Evolutionary conservation across 2,113 vertebrate genomes (phyloP), one percentile per base, ranked within the genome.

Genomic region (Nothobranchius kuhntae): DNA sequence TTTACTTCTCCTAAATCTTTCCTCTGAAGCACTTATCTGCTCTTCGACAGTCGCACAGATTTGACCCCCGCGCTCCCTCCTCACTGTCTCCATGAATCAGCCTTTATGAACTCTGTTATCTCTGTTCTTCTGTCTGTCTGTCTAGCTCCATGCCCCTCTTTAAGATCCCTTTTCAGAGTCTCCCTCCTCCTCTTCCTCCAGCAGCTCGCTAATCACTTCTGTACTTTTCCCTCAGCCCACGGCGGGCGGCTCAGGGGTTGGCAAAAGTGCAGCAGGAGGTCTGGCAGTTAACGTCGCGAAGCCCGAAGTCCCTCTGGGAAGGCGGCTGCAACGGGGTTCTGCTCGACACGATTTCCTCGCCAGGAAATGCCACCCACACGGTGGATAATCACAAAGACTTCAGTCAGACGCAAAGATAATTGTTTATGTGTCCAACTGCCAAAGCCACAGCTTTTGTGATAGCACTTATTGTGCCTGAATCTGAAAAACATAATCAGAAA

Each of bases 201-300:
- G 81, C 56, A 7, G 55, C 85, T 83, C 35, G n/a, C 80, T 90
- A 91, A 92, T 90, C 77, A 84, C 87, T 86, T 91, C 89, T 90
- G 87, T 91, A 78, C 84, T 91, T 90, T 88, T 89, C 78, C 83
- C 87, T 50, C 71, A 82, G 85, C 72, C 86, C 82, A 26, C 89
- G 84, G 77, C 82, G 59, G 84, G 80, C 81, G 70, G 81, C 86
- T 85, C 75, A 64, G 68, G 73, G 86, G 76, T 82, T 73, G 81
- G 65, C 65, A 83, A 65, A 75, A 77, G 71, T 72, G 71, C 77
- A 81, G 74, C 71, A 65, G 89, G 86, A 71, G 83, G 71, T 86
- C 75, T 75, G 68, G 50, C 66, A 54, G 76, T 78, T 68, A 77
- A 76, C 77, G 72, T 83, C 58, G 62, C 46, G 70, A 80, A 61